phyloP scores from a whole-genome alignment of 30 jellyfish, hydroid and myxozoan species.

The Nemopilema nomurai region DNA sequence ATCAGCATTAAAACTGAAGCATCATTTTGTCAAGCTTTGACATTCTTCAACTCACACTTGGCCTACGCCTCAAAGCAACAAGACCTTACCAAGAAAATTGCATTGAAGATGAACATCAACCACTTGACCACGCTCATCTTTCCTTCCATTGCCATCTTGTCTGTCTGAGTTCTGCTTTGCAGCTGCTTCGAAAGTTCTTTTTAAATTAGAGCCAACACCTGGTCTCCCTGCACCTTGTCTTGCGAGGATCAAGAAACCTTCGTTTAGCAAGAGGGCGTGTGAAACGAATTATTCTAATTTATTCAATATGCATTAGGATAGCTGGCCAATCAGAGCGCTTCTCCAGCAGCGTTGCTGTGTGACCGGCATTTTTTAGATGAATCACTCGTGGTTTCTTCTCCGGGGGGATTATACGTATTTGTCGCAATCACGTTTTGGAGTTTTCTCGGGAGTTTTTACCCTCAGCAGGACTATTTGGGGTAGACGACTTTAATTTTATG shows the following conservation, averaged over 20 bases:
- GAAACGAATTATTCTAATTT: slow-evolving; percentile 23
- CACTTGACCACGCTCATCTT: slow-evolving; percentile 87
- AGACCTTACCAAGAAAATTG: slow-evolving; percentile 91
- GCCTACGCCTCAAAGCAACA: neutral
- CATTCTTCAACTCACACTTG: neutral
- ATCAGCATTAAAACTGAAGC: neutral
- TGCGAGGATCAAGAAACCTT: neutral
- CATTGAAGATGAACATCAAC: slow-evolving; percentile 95
- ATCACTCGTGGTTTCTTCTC: neutral
- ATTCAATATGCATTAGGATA: neutral
- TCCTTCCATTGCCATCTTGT: slow-evolving; percentile 93
- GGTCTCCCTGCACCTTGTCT: slow-evolving; percentile 14
- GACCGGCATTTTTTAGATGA: neutral
- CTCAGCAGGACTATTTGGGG: too few species aligned
- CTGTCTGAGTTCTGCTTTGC: slow-evolving; percentile 4
- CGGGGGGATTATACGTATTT: neutral
- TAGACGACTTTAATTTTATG: too few species aligned
- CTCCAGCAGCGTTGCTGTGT: neutral
- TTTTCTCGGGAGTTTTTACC: too few species aligned
- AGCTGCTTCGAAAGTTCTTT: slow-evolving; percentile 16
- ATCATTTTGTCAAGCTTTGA: neutral
- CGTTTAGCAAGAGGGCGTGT: slow-evolving; percentile 67
- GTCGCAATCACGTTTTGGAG: too few species aligned
- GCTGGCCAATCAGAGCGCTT: slow-evolving; percentile 34
- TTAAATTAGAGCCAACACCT: slow-evolving; percentile 3